Base-by-base conservation (phyloP, 2,797 vertebrate genomes). In the Pangasius larnaudii region DNA sequence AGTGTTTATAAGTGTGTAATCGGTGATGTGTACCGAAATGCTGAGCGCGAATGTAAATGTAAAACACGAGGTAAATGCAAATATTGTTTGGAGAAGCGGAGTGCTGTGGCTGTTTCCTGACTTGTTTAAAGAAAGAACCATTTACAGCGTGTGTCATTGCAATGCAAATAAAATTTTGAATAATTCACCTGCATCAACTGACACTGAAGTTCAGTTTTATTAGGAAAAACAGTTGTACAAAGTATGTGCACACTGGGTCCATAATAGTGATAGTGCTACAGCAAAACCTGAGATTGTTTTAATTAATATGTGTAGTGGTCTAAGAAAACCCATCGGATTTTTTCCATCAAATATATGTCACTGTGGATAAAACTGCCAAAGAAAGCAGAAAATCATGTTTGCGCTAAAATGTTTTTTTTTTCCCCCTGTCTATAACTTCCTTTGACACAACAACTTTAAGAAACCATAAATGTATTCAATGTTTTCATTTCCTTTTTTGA, bases 11-110 rank as follows among this genome's bases (percentile, higher is more conserved):
- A 49, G 36, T 30, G 18, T 30, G 22, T 33, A 75, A 58, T 36
- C 51, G 19, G 24, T 56, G 49, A 59, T 56, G 58, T 86, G 7
- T 27, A 19, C 10, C 2, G 16, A 30, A 65, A 30, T 30, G 16
- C 14, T n/a, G 4, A 81, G 33, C 2, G 2, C 27, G 1, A 61
- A 42, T 11, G 1, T 42, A 33, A 22, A 79, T 88, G 84, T 53
- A 89, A 89, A 89, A 9, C 51, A 33, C 58, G 46, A 65, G 85
- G 78, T 83, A 33, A 83, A 89, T 89, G 85, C 79, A 86, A 89
- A 89, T 86, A 18, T 5, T 86, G 30, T 22, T 16, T 46, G 58
- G 10, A 84, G 18, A 24, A 67, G 8, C 4, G 6, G 14, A 1
- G 3, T 18, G 4, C 11, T 36, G 27, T 0, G 14, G 7, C n/a